Percentiles rank a stretch among this genome's conserved stretches.
These are phyloP conservation scores for Bergia puertoricense DNA, from an alignment of 92 coral and sea anemone genomes.

Conservation along the genomic window DNA sequence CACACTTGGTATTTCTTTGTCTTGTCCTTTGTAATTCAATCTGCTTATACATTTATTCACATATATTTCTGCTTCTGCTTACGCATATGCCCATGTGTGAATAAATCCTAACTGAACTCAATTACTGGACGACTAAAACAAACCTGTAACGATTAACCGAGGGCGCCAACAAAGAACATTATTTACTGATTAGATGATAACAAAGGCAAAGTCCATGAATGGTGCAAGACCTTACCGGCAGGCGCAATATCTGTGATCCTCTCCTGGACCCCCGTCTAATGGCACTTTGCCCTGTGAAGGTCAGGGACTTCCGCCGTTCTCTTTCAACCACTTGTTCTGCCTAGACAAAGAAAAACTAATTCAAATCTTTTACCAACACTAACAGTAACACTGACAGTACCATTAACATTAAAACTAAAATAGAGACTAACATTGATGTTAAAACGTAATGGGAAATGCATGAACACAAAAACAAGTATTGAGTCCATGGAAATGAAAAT, in stretches of 20 bases:
- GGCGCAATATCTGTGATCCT: slow-evolving; percentile 40
- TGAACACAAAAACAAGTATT: too few relatives aligned
- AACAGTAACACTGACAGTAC: neutral
- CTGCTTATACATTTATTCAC: too few relatives aligned
- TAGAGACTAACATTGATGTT: neutral
- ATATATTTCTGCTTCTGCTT: too few relatives aligned
- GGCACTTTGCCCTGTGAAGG: slow-evolving; percentile 53
- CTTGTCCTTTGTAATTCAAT: too few relatives aligned
- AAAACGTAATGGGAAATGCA: too few relatives aligned
- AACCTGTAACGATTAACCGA: too few relatives aligned
- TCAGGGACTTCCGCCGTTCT: slow-evolving; percentile 73
- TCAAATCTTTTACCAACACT: neutral
- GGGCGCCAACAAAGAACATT: neutral
- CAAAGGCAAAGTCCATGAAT: neutral
- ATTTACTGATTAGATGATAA: neutral
- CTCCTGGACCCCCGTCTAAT: slow-evolving; percentile 60
- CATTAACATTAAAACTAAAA: too few relatives aligned
- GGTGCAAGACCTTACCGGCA: slow-evolving; percentile 29
- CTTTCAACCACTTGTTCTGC: slow-evolving; percentile 79
- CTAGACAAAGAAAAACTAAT: slow-evolving; percentile 26
- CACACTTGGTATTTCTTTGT: too few relatives aligned
- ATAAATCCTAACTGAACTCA: too few relatives aligned
- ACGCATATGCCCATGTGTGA: too few relatives aligned
- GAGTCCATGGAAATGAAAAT: too few relatives aligned
- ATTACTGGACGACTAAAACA: too few relatives aligned